Percentiles rank a stretch among this genome's conserved stretches.
phyloP scores from a whole-genome alignment of 2,113 vertebrate genomes.

The Peromyscus leucopus region DNA sequence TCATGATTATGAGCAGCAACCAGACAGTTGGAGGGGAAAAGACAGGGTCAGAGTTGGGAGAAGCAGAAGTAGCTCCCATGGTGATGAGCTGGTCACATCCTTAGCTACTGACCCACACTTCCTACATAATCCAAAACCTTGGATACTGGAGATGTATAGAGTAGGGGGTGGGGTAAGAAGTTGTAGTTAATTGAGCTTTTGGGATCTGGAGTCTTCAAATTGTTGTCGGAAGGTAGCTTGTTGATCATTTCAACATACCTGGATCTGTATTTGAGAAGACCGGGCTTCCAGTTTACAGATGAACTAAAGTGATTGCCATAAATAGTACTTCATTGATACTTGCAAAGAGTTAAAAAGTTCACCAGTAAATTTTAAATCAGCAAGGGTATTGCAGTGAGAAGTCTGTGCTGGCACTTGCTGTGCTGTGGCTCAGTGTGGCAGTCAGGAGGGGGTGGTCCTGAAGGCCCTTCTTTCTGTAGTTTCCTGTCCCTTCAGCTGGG shows the following conservation, averaged over 20 bases:
- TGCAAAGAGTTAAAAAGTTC: slow-evolving; percentile 53
- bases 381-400: background rate
- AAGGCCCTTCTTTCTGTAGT: background rate
- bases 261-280: slow-evolving; percentile 2
- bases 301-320: slow-evolving; percentile 29
- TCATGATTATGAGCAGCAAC: background rate
- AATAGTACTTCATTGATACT: background rate
- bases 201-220: background rate
- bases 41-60: background rate
- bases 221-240: background rate
- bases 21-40: background rate
- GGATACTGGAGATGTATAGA: background rate
- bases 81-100: background rate
- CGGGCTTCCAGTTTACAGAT: slow-evolving; percentile 39
- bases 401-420: background rate
- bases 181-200: background rate
- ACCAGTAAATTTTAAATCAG: background rate
- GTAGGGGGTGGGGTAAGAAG: background rate
- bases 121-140: background rate
- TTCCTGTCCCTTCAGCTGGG: background rate
- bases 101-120: background rate
- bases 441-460: background rate
- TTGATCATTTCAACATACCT: background rate
- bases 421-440: background rate
- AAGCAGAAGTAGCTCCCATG: background rate